A percentile compares a stretch with the other conserved stretches of the same genome.
These are phyloP conservation scores for Melanophora roralis DNA, from an alignment of 2,888 invertebrate species.

Conservation along the genomic window DNA sequence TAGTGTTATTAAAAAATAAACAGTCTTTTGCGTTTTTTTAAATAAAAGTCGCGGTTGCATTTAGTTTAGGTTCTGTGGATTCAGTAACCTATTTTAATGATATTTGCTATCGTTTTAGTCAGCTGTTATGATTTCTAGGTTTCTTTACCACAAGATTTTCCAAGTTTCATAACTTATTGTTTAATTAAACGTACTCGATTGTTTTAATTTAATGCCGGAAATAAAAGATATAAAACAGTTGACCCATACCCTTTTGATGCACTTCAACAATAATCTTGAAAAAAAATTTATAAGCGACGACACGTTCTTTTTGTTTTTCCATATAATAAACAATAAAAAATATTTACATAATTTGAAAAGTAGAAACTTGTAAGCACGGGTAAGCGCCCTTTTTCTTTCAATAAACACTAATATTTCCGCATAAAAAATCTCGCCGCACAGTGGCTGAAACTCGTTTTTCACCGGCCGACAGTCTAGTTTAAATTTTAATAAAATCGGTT, in stretches of 20 bases:
- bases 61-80: too few relatives aligned
- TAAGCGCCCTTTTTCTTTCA: background rate
- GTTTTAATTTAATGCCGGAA: slow-evolving; percentile 57
- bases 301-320: background rate
- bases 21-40: too few relatives aligned
- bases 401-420: slow-evolving; percentile 27
- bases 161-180: too few relatives aligned
- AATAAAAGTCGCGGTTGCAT: too few relatives aligned
- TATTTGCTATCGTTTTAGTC: too few relatives aligned
- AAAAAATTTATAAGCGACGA: background rate
- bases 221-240: slow-evolving; percentile 64
- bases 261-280: background rate
- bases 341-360: background rate
- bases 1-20: too few relatives aligned
- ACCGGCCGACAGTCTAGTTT: too few relatives aligned
- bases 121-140: too few relatives aligned
- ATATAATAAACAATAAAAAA: background rate
- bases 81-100: too few relatives aligned
- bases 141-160: too few relatives aligned
- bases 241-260: slow-evolving; percentile 55
- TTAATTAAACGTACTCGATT: background rate
- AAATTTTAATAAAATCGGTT: too few relatives aligned
- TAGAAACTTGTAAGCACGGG: slow-evolving; percentile 4
- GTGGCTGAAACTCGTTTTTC: too few relatives aligned
- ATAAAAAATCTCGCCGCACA: background rate